phyloP scores from a whole-genome alignment of 2,888 invertebrate species.

The Notodromas monacha region DNA sequence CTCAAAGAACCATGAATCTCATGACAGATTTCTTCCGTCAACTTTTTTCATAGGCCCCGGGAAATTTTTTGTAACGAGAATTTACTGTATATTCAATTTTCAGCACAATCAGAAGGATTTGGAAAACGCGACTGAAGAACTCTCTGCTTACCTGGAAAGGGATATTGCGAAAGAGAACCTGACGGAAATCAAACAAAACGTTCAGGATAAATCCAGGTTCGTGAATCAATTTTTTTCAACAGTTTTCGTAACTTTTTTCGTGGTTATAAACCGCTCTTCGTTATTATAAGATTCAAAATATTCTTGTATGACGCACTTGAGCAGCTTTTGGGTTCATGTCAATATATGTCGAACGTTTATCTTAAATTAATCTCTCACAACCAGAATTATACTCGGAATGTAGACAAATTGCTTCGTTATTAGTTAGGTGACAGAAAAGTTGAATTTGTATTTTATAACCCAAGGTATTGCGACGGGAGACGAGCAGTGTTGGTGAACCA shows the following conservation, averaged over 20 bases:
- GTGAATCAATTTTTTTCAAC: constrained; percentile 6
- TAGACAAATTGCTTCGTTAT: no score
- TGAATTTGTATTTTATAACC: no score
- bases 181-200: constrained; percentile 89
- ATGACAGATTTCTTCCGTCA: background rate
- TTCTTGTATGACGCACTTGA: no score
- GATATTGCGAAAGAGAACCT: constrained; percentile 91
- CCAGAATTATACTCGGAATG: no score
- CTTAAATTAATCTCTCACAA: no score
- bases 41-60: background rate
- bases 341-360: no score
- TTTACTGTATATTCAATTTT: constrained; percentile 8
- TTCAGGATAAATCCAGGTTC: constrained; percentile 84
- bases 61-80: no score
- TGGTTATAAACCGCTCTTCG: no score
- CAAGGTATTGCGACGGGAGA: constrained; percentile 87
- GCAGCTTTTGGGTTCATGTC: no score
- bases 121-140: constrained; percentile 80
- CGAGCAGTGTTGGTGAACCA: constrained; percentile 80
- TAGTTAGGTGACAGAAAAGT: no score
- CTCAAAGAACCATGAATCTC: no score
- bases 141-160: constrained; percentile 86
- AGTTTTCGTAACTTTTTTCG: background rate
- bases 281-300: no score
- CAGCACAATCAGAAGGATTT: constrained; percentile 84